These are phyloP conservation scores for Emys orbicularis DNA, from an alignment of 2,797 vertebrate genomes.

Conservation along the genomic window DNA sequence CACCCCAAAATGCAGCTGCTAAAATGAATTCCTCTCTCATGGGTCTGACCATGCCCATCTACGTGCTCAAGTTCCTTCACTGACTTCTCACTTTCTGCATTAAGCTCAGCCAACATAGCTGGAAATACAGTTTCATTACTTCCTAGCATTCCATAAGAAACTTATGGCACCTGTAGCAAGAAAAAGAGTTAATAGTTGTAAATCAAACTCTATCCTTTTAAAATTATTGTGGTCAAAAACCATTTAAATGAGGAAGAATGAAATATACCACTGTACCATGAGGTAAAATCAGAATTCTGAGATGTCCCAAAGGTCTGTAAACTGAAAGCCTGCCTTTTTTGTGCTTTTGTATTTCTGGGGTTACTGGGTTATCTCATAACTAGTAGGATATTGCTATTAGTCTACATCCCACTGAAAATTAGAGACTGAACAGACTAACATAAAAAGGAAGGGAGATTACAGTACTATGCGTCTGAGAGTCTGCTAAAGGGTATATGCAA, in stretches of 20 bases:
- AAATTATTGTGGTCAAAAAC: background rate
- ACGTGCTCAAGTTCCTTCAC: background rate
- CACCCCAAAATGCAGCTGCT: background rate
- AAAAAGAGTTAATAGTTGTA: background rate
- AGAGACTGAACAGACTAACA: slow-evolving; percentile 6
- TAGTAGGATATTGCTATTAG: fast-evolving
- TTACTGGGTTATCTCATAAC: background rate
- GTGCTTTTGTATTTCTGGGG: background rate
- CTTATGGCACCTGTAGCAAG: background rate
- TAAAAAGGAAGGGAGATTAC: background rate
- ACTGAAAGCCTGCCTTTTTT: background rate
- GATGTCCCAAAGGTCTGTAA: background rate
- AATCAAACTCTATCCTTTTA: background rate
- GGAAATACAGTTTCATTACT: background rate
- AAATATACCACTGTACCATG: background rate
- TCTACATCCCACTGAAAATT: background rate
- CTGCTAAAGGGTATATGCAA: background rate
- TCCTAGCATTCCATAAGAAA: slow-evolving; percentile 18
- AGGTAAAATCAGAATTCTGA: fast-evolving
- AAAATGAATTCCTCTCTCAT: background rate
- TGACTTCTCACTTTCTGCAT: background rate
- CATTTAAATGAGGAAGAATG: background rate
- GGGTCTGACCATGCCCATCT: background rate
- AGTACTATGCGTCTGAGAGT: background rate
- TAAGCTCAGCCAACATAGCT: background rate